Base-by-base conservation (phyloP, 35 echinoderm and acorn worm species). In the Anneissia japonica region DNA sequence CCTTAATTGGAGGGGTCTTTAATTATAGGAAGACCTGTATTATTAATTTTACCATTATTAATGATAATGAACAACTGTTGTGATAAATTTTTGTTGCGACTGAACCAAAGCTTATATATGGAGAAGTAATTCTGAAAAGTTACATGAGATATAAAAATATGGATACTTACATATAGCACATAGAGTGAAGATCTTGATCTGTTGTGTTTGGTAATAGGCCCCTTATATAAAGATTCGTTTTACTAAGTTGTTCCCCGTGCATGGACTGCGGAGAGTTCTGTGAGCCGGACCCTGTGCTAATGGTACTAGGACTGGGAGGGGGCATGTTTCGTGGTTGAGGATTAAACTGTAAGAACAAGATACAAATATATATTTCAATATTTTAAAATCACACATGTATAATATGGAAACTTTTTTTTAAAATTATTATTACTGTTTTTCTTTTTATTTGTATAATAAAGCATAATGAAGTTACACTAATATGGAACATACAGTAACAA, bases 181-280 rank as follows among this genome's bases (percentile, higher is more conserved):
- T 81, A 9, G 35, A 39, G 38, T 81, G 38, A 37, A 81, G 79
- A 81, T 81, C 79, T 81, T 81, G 79, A 81, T 81, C 79, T 10
- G 79, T 81, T 37, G 79, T 81, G 37, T 35, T 81, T 30, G 79
- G 79, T 38, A 39, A 39, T 81, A 81, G 30, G 35, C 79, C 38
- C 38, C 79, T 81, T 5, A 81, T 81, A 81, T 81, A 81, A 30
- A 81, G 79, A 81, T 81, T 81, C 23, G 79, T 81, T 81, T 81
- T 81, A 81, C 79, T 81, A 37, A 81, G 79, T 81, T 81, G 79
- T 12, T 81, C 79, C 23, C 79, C 79, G 13, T 64, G 51, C 51
- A 64, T 9, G 11, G 51, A 64, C 9, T 64, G 51, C 26, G 34
- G 28, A 0, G 79, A 81, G 37, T 81, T 36, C 36, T 81, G 79